These are phyloP conservation scores for Zoroaster sp. DNA, from an alignment of 53 echinoderm and acorn worm genomes.

Conservation along the genomic window DNA sequence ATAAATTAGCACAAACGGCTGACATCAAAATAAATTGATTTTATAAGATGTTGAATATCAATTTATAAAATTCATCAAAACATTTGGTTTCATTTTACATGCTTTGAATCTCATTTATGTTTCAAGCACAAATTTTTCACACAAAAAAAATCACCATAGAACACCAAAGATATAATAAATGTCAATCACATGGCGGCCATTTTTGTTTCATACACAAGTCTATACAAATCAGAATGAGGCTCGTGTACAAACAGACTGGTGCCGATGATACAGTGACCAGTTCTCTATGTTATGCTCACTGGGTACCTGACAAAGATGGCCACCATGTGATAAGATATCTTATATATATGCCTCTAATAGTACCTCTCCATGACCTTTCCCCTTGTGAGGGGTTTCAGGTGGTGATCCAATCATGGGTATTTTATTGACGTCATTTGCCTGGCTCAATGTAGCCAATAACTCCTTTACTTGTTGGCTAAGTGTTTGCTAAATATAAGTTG, in stretches of 20 bases:
- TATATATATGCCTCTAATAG: background rate
- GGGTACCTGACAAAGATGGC: background rate
- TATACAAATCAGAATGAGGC: background rate
- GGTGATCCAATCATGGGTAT: background rate
- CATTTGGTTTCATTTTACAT: background rate
- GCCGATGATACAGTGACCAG: background rate
- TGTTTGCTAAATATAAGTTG: conserved; percentile 5
- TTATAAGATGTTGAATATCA: background rate
- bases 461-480: conserved; percentile 31
- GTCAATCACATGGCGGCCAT: background rate
- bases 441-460: conserved; percentile 22
- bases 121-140: background rate
- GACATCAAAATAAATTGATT: too few species aligned
- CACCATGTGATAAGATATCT: background rate
- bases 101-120: background rate
- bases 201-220: background rate
- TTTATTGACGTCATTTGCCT: background rate
- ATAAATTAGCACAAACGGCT: too few species aligned
- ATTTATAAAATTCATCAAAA: too few species aligned
- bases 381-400: background rate
- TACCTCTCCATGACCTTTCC: conserved; percentile 23
- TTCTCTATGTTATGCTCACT: background rate
- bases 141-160: background rate
- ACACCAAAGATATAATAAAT: background rate
- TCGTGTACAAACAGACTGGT: background rate